Evolutionary conservation across 1,140 invertebrate genomes (phyloP), one percentile per base, ranked within the genome.

Genomic region (Brachionus sp.): DNA sequence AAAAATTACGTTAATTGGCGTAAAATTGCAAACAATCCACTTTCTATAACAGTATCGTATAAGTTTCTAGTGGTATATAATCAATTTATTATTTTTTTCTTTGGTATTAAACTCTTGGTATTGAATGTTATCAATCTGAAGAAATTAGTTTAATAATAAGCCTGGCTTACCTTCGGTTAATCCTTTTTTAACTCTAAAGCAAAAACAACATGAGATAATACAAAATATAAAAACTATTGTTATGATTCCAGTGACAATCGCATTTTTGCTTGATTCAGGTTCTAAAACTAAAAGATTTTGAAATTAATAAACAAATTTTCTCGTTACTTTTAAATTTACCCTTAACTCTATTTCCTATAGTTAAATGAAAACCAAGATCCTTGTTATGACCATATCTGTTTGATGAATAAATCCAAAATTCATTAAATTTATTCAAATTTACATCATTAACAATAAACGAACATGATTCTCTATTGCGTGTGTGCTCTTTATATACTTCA

Each of bases 381-480:
- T 80, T 80, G 29, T 80, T 80, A 50, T 80, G 77, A 53, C 77
- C 77, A 62, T 39, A 35, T 80, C 29, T 39, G 33, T 80, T 80
- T 44, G 77, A 80, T 23, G 77, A 80, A 66, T 80, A 80, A 66
- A 80, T 62, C 77, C 77, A 80, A 44, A 80, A 80, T 44, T 80
- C 77, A 19, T 80, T 80, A 10, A 62, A 35, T 44, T 64, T 80
- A 44, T 80, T 57, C 12, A 80, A 9, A 66, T 80, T 66, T 5
- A 80, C 77, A 23, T 80, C 77, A 44, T 80, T 80, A 4, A 80
- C 77, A 13, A 80, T 80, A 33, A 80, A 80, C 7, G 77, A 80
- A 33, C 77, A 80, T 13, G 77, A 80, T 44, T 80, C 77, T 62
- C 77, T 16, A 62, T 80, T 80, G 12, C 77, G 77, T 25, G 77